Evolutionary conservation across 2,113 vertebrate species (phyloP).

Genomic region (Heterochromis multidens): DNA sequence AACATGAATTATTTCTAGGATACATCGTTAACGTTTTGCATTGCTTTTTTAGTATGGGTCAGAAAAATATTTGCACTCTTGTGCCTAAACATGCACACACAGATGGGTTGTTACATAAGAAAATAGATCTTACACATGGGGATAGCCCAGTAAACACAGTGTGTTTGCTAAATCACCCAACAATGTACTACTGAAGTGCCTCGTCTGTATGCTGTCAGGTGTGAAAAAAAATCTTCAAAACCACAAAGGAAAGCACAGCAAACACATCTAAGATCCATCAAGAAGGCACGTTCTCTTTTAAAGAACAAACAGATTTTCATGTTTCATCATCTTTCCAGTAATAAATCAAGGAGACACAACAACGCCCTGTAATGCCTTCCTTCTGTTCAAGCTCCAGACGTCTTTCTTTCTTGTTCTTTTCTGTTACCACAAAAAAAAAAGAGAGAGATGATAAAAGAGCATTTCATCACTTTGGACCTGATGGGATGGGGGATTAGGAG

Average conservation of each 20-base stretch:
- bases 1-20: background rate
- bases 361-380: background rate
- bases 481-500: slow-evolving; percentile 25
- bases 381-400: background rate
- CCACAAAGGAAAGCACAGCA: background rate
- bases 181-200: background rate
- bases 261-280: background rate
- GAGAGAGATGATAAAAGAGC: background rate
- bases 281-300: background rate
- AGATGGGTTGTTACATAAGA: slow-evolving; percentile 26
- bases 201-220: slow-evolving; percentile 18
- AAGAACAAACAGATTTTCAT: background rate
- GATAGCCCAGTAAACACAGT: background rate
- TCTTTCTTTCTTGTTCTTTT: background rate
- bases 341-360: slow-evolving; percentile 8
- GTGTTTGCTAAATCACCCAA: background rate
- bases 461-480: slow-evolving; percentile 14
- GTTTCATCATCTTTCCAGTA: slow-evolving; percentile 5
- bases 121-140: background rate
- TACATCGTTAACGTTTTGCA: slow-evolving; percentile 8
- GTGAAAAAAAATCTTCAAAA: background rate
- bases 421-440: background rate
- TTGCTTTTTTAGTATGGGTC: background rate
- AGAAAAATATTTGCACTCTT: background rate
- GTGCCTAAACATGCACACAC: background rate